Evolutionary conservation across 2,888 invertebrate genomes (phyloP), one percentile per base, ranked within the genome.

Genomic region (Pseudanteris insignis): DNA sequence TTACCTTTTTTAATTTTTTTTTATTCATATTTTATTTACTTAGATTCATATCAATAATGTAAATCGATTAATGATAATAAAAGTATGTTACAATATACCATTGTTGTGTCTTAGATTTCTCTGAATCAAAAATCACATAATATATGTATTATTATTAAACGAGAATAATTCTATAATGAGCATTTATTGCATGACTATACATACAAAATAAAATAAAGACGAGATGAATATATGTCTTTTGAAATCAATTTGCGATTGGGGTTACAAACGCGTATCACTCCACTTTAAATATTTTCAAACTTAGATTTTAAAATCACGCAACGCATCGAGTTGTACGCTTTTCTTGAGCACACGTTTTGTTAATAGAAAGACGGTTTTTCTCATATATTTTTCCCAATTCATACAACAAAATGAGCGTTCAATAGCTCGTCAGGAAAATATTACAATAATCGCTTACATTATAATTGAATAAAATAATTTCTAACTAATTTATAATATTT

Each of bases 101-200:
- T 29, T 26, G 28, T 30, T 28, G 28, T 37, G 24, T 55, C 34
- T 40, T 18, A 33, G 21, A 48, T 30, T 57, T 11, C 21, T 57
- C 33, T 47, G 36, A 34, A 36, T 11, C 33, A 33, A 46, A 43
- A 41, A 38, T n/a, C 48, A 46, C 37, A 6, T 36, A 10, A 43
- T 29, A 43, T 53, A 46, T 30, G 47, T 47, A 33, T 54, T 51
- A 55, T 25, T 15, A 33, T 48, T 60, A 54, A 34, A 46, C 34
- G 50, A 51, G 18, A 34, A 41, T 55, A 55, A 41, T 55, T 55
- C 41, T 55, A 55, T 26, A 51, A 62, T 62, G 55, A 62, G 50
- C 55, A 62, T 61, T 55, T 51, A 29, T 51, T 51, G 33, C 41
- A 55, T 38, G 51, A 53, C 41, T 47, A 44, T 46, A 41, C 25